Evolutionary conservation across 2,113 vertebrate species (phyloP), one percentile per base, ranked within the genome.

Genomic region (Trematocara unimaculatum): DNA sequence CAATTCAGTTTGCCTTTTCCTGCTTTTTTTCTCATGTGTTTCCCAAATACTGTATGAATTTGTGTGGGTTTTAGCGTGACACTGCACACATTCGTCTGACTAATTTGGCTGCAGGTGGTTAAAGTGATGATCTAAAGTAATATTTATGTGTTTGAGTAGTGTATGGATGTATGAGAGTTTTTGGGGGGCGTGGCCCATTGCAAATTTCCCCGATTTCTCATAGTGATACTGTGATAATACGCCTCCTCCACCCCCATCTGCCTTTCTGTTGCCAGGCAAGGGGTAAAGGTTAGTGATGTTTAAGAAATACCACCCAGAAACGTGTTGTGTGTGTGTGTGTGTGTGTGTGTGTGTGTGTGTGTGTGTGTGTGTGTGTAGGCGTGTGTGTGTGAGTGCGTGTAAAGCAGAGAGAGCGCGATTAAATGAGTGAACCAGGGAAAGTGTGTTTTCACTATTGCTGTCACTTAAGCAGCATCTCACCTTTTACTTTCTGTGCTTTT

Each of bases 161-260:
- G 31, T 26, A 42, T 62, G 17, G 38, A 29, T 78, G 49, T 54
- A 11, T 38, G 42, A 74, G 82, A 9, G 86, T 47, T 67, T 40
- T n/a, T 23, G 8, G 67, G 45, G 86, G 87, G 88, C 7, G 91
- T 89, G n/a, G 51, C 35, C 26, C 58, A 11, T 56, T 74, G 84
- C 77, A 64, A 87, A 90, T 88, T 92, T 89, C 89, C 92, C 92
- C 84, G 26, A 29, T 88, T 84, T 94, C 88, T 94, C 93, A 94
- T 90, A 93, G 26, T 81, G 85, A 87, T 55, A 91, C 83, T 64
- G 38, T 87, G 35, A 86, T 79, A 89, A 79, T 79, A 88, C 84
- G 33, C 85, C 90, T 20, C 29, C 80, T 81, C 81, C 82, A 4
- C 92, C 91, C 62, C 87, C 89, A 33, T 85, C 55, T 74, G 60